Evolutionary conservation across 2,113 vertebrate genomes (phyloP).

Genomic region (Pristiophorus japonicus): DNA sequence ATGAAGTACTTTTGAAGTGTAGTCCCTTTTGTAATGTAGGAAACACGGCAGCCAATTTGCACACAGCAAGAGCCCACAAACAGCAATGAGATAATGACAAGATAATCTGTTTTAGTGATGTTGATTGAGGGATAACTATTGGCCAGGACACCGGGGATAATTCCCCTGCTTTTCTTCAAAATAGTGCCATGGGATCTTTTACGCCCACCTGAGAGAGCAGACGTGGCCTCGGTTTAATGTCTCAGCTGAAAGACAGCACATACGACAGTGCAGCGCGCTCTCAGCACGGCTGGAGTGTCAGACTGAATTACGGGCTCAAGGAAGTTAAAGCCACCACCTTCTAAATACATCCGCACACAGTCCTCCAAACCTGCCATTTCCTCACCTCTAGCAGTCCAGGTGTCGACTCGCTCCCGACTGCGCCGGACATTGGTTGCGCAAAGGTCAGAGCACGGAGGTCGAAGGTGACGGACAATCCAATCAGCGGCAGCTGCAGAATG

Average conservation of each 20-base stretch:
- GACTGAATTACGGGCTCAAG: not conserved
- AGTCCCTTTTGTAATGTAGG: not conserved
- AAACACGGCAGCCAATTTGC: not conserved
- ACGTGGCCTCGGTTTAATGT: not conserved
- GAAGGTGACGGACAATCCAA: slow-evolving; percentile 19
- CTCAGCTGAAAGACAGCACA: not conserved
- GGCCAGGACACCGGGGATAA: not conserved
- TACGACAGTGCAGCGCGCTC: not conserved
- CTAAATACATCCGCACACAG: not conserved
- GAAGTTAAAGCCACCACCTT: not conserved
- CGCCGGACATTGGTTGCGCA: not conserved
- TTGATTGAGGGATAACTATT: not conserved
- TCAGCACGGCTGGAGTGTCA: not conserved
- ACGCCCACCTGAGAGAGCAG: not conserved
- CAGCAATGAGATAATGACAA: not conserved
- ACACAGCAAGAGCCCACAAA: not conserved
- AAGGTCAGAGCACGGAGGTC: not conserved
- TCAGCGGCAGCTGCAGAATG: slow-evolving; percentile 18
- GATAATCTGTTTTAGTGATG: not conserved
- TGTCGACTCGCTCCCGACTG: not conserved
- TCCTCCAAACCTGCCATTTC: not conserved
- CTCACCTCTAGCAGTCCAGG: not conserved
- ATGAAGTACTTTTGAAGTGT: not conserved
- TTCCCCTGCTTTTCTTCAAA: not conserved
- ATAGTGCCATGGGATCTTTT: not conserved